These are phyloP conservation scores for Drosophila sulfurigaster DNA, from an alignment of 1,140 invertebrate genomes.

Conservation along the genomic window DNA sequence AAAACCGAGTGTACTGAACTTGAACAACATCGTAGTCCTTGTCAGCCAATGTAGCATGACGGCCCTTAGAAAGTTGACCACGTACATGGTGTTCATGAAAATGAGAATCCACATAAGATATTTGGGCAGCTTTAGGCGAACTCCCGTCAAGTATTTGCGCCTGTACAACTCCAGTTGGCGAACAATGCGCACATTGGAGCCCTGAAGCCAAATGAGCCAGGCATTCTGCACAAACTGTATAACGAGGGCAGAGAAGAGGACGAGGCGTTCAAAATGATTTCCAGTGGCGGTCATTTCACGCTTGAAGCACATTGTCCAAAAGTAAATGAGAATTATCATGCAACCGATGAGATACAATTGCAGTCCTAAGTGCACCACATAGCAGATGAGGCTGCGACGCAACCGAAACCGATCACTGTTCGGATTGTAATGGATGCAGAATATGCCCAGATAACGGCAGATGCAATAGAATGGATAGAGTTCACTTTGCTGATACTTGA, in stretches of 20 bases:
- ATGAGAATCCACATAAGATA: conserved; percentile 49
- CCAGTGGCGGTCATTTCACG: conserved; percentile 58
- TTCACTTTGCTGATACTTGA: conserved; percentile 39
- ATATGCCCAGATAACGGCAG: conserved; percentile 66
- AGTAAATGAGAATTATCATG: conserved; percentile 45
- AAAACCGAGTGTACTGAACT: conserved; percentile 57
- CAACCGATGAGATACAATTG: conserved; percentile 54
- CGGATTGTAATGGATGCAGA: conserved; percentile 66
- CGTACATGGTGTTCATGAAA: conserved; percentile 47
- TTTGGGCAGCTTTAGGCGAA: conserved; percentile 32
- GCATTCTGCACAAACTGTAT: conserved; percentile 67
- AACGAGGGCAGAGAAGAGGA: conserved; percentile 51
- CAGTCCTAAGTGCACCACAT: conserved; percentile 51
- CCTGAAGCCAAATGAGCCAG: conserved; percentile 65
- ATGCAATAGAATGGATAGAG: conserved; percentile 59
- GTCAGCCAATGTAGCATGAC: conserved; percentile 44
- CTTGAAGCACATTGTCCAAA: conserved; percentile 52
- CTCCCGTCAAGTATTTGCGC: conserved; percentile 34
- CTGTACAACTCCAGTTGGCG: conserved; percentile 53
- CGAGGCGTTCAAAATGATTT: conserved; percentile 65
- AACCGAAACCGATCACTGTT: conserved; percentile 32
- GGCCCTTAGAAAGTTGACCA: conserved; percentile 42
- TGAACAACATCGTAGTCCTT: conserved; percentile 37
- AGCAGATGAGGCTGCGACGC: conserved; percentile 61
- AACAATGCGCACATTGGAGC: conserved; percentile 57